These are phyloP conservation scores for Drosophila histrio DNA, from an alignment of 2,888 invertebrate genomes.

Conservation along the genomic window DNA sequence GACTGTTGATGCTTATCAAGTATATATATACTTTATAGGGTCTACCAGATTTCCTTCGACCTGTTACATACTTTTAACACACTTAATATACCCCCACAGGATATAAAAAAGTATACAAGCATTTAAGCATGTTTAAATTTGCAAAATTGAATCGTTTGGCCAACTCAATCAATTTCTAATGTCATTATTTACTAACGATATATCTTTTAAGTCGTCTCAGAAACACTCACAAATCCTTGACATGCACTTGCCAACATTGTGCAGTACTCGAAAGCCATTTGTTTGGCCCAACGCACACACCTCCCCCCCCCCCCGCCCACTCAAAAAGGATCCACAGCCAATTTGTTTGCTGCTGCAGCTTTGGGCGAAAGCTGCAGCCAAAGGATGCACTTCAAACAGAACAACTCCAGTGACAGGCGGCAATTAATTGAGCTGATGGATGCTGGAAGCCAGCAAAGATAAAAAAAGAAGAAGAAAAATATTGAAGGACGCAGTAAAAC, in stretches of 20 bases:
- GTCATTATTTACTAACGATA: slow-evolving; percentile 9
- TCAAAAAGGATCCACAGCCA: slow-evolving; percentile 25
- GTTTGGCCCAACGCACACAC: slow-evolving; percentile 21
- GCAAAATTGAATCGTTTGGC: neutral
- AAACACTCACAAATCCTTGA: slow-evolving; percentile 33
- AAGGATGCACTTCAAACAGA: slow-evolving; percentile 38
- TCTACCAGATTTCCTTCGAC: no score
- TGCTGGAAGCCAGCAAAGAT: slow-evolving; percentile 18
- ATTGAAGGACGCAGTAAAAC: slow-evolving; percentile 51
- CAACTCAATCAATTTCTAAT: slow-evolving; percentile 14
- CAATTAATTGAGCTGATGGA: slow-evolving; percentile 63
- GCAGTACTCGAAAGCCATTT: slow-evolving; percentile 39
- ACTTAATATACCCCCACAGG: no score
- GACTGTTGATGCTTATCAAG: no score
- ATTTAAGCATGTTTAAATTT: neutral
- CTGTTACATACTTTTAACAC: no score
- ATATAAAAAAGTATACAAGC: neutral
- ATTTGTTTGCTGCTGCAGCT: slow-evolving; percentile 42
- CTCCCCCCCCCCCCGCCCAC: neutral
- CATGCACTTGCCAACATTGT: slow-evolving; percentile 35
- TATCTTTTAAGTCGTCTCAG: slow-evolving; percentile 8
- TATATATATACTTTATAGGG: no score
- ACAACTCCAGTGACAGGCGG: slow-evolving; percentile 50
- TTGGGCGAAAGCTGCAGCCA: slow-evolving; percentile 9
- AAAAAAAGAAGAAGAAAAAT: slow-evolving; percentile 29